Base-by-base conservation (phyloP, 2,888 invertebrate species). In the Parochlus steinenii region DNA sequence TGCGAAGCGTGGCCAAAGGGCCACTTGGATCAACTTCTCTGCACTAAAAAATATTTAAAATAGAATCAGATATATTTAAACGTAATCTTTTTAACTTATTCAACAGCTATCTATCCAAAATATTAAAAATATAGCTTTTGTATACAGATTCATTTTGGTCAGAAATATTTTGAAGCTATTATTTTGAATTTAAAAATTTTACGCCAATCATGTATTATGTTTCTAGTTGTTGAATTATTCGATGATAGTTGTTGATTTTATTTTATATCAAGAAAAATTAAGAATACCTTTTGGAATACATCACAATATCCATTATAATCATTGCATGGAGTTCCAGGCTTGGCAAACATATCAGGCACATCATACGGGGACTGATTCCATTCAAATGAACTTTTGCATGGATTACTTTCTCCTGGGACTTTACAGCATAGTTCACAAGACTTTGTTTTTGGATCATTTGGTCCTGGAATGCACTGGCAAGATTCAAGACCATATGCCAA, bases 381-480 rank as follows among this genome's bases (percentile, higher is more conserved):
- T 47, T 77, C 75, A 62, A 83, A 89, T 20, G 89, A 87, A 26
- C 89, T 89, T 58, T 76, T 62, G 56, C 92, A 93, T 1, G 75
- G 71, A 48, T 75, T 73, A 42, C 75, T 78, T 47, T 79, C 78
- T 24, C 83, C 86, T 0, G 85, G 82, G 43, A 76, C 57, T 52
- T 86, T 82, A 55, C 93, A 93, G 57, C 93, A 93, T 42, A 92
- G 67, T 60, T 90, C 87, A 57, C 92, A 93, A 2, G 87, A 80
- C 46, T 89, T 83, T 19, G 82, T 83, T 43, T 78, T 71, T 47
- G 73, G 70, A 53, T 89, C 87, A 46, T 70, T 73, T 31, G 73
- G 71, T 22, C 76, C 75, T 5, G 85, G 74, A 45, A 77, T 73
- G 55, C 90, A 90, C 56, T 90, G 90, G 53, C 97, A 97, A 23